A percentile compares a stretch with the other conserved stretches of the same genome.
Evolutionary conservation across 2,797 vertebrate species (phyloP).

Genomic region (Eutrigla gurnardus): DNA sequence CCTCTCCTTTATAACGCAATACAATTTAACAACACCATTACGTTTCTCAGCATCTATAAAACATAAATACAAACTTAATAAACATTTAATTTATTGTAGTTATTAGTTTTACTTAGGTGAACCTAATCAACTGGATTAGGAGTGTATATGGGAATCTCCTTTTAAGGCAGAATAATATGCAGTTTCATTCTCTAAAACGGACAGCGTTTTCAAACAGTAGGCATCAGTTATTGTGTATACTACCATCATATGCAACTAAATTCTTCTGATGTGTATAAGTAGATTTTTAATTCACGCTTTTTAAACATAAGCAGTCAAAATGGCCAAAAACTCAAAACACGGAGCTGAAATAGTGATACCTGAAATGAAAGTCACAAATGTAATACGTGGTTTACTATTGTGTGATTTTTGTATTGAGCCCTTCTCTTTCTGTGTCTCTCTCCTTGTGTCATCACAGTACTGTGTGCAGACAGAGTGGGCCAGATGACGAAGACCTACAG

Average conservation of each 20-base stretch:
- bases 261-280: not conserved
- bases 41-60: not conserved
- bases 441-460: constrained; percentile 81
- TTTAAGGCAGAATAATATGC: not conserved
- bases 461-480: constrained; percentile 99
- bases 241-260: not conserved
- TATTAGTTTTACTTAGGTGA: not conserved
- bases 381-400: not conserved
- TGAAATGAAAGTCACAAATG: not conserved
- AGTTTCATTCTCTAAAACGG: not conserved
- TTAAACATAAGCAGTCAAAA: too few relatives aligned
- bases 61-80: not conserved
- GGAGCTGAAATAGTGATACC: not conserved
- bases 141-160: not conserved
- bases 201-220: not conserved
- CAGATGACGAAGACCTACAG: constrained; percentile 99
- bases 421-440: not conserved
- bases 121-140: not conserved
- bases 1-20: not conserved
- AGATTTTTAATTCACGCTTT: not conserved
- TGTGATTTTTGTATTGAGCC: not conserved
- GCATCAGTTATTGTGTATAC: not conserved
- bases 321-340: too few relatives aligned
- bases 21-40: not conserved
- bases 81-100: too few relatives aligned